Evolutionary conservation across 2,888 invertebrate genomes (phyloP).

Genomic region (Thysanoteuthis rhombus): DNA sequence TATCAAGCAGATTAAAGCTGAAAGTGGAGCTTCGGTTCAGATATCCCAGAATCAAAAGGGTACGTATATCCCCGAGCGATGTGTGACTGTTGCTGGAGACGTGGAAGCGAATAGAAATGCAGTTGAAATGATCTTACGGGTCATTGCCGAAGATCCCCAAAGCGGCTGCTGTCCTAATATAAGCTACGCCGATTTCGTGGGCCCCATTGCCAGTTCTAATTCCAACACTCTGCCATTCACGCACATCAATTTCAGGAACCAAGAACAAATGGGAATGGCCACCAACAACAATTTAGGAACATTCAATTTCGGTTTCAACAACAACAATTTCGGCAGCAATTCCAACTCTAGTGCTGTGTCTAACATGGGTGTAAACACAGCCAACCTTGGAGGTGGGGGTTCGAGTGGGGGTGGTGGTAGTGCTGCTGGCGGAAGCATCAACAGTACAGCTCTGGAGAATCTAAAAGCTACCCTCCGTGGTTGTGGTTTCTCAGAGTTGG

Average conservation of each 20-base stretch:
- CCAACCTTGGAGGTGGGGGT: conserved; percentile 35
- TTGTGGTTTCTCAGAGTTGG: conserved; percentile 89
- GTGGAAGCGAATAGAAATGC: conserved; percentile 62
- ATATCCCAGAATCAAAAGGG: conserved; percentile 61
- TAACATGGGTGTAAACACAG: conserved; percentile 59
- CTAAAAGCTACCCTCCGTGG: conserved; percentile 82
- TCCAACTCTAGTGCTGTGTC: conserved; percentile 58
- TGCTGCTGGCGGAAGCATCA: conserved; percentile 51
- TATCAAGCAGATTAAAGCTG: conserved; percentile 58
- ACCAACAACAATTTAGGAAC: conserved; percentile 54
- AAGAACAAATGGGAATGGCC: conserved; percentile 52
- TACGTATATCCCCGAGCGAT: conserved; percentile 55
- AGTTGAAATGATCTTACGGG: conserved; percentile 85
- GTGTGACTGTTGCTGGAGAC: conserved; percentile 63
- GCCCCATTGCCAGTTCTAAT: conserved; percentile 73
- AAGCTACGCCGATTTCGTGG: conserved; percentile 90
- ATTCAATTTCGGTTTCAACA: conserved; percentile 57
- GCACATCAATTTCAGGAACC: conserved; percentile 57
- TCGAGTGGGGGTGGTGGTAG: conserved; percentile 15
- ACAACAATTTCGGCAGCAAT: conserved; percentile 53
- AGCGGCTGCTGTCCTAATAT: conserved; percentile 95
- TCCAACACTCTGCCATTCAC: conserved; percentile 95
- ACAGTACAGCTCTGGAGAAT: conserved; percentile 63
- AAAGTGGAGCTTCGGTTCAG: conserved; percentile 57
- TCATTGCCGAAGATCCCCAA: conserved; percentile 96